Percentiles rank a stretch among this genome's conserved stretches.
These are phyloP conservation scores for Hydroisotoma schaefferi DNA, from an alignment of 2,888 invertebrate genomes.

Conservation along the genomic window DNA sequence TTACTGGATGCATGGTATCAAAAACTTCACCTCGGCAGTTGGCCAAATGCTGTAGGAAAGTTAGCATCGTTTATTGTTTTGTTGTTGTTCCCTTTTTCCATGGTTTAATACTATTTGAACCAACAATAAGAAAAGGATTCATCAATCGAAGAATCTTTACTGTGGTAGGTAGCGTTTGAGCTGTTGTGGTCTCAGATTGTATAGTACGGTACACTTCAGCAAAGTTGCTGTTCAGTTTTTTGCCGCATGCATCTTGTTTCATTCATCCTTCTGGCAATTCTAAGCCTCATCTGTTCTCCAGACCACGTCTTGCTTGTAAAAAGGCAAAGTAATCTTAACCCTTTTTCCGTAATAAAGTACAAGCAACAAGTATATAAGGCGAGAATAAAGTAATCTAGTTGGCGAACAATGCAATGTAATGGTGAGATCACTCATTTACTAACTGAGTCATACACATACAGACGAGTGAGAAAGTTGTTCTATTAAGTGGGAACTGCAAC, in stretches of 20 bases:
- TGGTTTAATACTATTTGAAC: not conserved
- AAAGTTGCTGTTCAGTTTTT: too few species aligned
- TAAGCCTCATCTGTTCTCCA: constrained; percentile 1
- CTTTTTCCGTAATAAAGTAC: not conserved
- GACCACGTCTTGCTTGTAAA: too few species aligned
- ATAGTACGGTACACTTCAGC: too few species aligned
- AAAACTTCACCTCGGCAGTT: constrained; percentile 41
- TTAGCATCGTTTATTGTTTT: constrained; percentile 14
- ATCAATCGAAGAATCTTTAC: too few species aligned
- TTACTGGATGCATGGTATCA: not conserved
- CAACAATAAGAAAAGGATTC: not conserved
- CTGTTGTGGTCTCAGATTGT: not conserved
- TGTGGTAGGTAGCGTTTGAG: too few species aligned
- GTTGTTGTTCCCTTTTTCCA: constrained; percentile 8
- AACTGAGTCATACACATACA: too few species aligned
- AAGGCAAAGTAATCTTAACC: constrained; percentile 3
- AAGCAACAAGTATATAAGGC: not conserved
- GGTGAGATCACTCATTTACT: too few species aligned
- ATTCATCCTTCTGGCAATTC: not conserved
- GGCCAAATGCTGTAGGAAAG: constrained; percentile 41
- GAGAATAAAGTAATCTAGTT: not conserved
- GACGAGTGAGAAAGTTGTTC: too few species aligned
- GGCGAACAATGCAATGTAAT: not conserved
- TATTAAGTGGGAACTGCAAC: too few species aligned
- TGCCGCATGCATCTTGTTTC: too few species aligned